These are phyloP conservation scores for Panurus biarmicus DNA, from an alignment of 2,113 vertebrate genomes.

Conservation along the genomic window DNA sequence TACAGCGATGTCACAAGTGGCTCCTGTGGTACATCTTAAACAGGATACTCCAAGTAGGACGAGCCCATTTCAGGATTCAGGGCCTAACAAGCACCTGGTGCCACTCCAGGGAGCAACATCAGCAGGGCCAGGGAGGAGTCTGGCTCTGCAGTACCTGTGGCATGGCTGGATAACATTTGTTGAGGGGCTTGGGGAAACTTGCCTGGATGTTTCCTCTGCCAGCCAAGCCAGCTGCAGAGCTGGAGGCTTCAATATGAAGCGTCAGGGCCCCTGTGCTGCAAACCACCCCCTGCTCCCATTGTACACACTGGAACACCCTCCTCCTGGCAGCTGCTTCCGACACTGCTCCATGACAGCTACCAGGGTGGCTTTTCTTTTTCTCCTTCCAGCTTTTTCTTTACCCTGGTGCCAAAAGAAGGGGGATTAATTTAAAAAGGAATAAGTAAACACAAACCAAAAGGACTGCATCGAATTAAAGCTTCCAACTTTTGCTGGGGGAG, in stretches of 20 bases:
- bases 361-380: not conserved
- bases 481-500: not conserved
- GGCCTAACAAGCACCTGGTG: not conserved
- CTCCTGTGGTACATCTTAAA: not conserved
- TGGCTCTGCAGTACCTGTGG: not conserved
- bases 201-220: not conserved
- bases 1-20: not conserved
- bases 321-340: not conserved
- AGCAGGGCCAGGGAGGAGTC: not conserved
- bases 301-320: not conserved
- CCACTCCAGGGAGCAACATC: not conserved
- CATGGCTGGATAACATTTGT: not conserved
- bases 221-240: not conserved
- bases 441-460: not conserved
- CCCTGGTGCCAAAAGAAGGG: not conserved
- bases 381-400: slow-evolving; percentile 15
- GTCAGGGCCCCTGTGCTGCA: not conserved
- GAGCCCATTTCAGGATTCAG: not conserved
- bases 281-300: not conserved
- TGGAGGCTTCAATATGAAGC: not conserved
- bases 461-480: not conserved
- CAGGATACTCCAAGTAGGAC: not conserved
- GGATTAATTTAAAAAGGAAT: not conserved
- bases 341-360: not conserved
- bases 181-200: not conserved